Evolutionary conservation across 2,797 vertebrate genomes (phyloP), one percentile per base, ranked within the genome.

Genomic region (Taenioides sp.): DNA sequence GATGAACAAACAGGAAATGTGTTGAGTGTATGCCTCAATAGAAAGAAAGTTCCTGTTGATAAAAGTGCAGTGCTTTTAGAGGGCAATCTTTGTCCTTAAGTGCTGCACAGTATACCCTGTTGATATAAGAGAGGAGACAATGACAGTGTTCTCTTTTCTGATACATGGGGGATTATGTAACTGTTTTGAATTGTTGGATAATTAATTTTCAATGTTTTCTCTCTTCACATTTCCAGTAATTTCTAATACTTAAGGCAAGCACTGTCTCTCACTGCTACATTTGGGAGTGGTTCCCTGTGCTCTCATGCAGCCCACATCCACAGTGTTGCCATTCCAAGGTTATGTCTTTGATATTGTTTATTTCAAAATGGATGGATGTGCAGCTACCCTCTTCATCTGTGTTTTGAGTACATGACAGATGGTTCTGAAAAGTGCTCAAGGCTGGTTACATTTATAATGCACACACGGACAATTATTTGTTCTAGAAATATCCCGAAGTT

Each of bases 271-370:
- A 31, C 50, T 52, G 47, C 52, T 49, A 23, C 59, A 75, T 67
- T 63, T 28, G 43, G 25, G 78, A 65, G 70, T 75, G 64, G 80
- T 79, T 87, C 57, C 67, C 50, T 7, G 16, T 73, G 65, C 70
- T 43, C 37, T 62, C 68, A 50, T 50, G 61, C 58, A 34, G 22
- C 85, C 73, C 69, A 12, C 73, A 85, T 86, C 77, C 81, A 40
- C 69, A 70, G 55, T 84, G 74, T 84, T 90, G 81, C 73, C 76
- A 84, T 75, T 77, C 80, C 73, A 87, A 77, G 70, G 75, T 79
- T 79, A 67, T 66, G 65, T 82, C 83, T 90, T 86, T 87, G 77
- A 88, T 78, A 75, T n/a, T 89, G 83, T 86, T 87, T 90, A 84
- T 82, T 86, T 80, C 78, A 80, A 86, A 88, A 84, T 79, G 74